Percentiles rank a stretch among this genome's conserved stretches.
These are phyloP conservation scores for Poecilia wingei DNA, from an alignment of 2,797 vertebrate genomes.

Conservation along the genomic window DNA sequence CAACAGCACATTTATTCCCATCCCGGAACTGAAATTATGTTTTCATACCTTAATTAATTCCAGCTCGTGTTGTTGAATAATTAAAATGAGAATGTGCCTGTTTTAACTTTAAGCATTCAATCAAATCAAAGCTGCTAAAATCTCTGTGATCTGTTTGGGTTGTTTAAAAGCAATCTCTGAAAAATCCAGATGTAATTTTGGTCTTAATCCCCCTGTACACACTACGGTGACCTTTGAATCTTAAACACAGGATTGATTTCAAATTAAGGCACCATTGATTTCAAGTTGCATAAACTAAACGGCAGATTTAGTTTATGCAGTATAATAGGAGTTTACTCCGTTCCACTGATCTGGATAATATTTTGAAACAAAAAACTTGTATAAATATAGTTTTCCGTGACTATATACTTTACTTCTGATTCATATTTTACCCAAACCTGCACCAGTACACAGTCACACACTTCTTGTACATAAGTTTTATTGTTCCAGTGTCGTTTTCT, in stretches of 20 bases:
- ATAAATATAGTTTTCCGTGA: not conserved
- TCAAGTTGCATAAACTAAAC: not conserved
- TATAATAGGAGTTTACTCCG: not conserved
- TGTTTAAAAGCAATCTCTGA: not conserved
- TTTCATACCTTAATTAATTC: conserved; percentile 10
- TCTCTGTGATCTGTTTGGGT: not conserved
- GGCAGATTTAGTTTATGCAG: not conserved
- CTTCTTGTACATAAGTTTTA: not conserved
- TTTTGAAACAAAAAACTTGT: not conserved
- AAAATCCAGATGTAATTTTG: conserved; percentile 2
- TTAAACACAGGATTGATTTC: not conserved
- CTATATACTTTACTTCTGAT: not conserved
- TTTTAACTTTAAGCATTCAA: conserved; percentile 13
- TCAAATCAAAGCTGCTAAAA: conserved; percentile 3
- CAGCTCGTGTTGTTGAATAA: not conserved
- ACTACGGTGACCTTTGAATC: not conserved
- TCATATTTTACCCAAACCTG: not conserved
- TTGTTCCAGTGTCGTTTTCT: not conserved
- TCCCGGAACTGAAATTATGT: not conserved
- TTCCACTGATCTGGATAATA: not conserved
- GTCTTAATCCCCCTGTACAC: not conserved
- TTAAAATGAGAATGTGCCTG: not conserved
- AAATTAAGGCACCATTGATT: not conserved
- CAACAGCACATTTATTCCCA: not conserved
- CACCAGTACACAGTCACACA: not conserved